Base-by-base conservation (phyloP, 1,140 invertebrate genomes). In the Bacillus rossius region DNA sequence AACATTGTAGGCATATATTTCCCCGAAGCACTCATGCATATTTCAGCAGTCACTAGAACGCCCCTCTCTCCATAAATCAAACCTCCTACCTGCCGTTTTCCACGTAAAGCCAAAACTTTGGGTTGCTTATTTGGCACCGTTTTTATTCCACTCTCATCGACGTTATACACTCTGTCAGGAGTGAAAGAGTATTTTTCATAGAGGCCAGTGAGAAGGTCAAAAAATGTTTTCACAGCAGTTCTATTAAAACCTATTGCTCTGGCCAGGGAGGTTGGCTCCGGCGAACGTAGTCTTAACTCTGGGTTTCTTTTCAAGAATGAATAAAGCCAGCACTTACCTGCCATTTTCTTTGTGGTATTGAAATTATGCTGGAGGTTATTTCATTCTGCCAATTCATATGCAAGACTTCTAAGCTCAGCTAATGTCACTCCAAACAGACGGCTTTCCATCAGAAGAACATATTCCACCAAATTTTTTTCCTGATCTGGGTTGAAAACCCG, bases 111-210 rank as follows among this genome's bases (percentile, higher is more conserved):
- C n/a, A 60, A 29, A n/a, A 49, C 45, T 62, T 62, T 42, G 65
- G 19, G 55, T 61, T 42, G 45, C 61, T 69, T 49, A 40, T 41
- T 38, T 55, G 51, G 16, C 56, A 70, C 69, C 16, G 67, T 69
- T 14, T 61, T 68, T n/a, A 70, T 40, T 7, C 69, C 70, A 8
- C 61, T 71, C 41, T 65, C 58, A 75, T 79, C 77, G 20, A 71
- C 62, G 55, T 75, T 75, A 59, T 64, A 73, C 38, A 74, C 70
- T 45, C 63, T 40, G 41, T 57, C 42, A 41, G 56, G 14, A 5
- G 59, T 13, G 25, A 59, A 45, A 26, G 49, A 22, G 19, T 54
- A 43, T 25, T 65, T 62, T 57, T n/a, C 26, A 17, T 55, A 53
- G 8, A 61, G 25, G 17, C 10, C 26, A 45, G 40, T 22, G 25